Base-by-base conservation (phyloP, 92 coral and sea anemone species). In the Porites divaricata region DNA sequence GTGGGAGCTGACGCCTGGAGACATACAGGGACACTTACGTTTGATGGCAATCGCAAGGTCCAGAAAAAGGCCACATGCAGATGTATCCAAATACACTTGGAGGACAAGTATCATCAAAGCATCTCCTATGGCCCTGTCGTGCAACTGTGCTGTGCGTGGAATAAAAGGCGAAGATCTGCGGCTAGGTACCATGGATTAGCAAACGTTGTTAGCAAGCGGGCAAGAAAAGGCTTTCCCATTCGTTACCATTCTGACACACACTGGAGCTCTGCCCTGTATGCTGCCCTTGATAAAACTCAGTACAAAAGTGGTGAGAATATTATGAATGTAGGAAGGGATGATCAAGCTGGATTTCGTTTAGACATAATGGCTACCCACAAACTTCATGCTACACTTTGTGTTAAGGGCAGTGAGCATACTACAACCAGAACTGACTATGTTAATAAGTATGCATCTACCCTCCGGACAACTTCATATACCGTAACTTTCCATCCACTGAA, bases 1-100 rank as follows among this genome's bases (percentile, higher is more conserved):
- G 90, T 72, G 71, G 90, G 86, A 14, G 90, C 89, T 20, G 89
- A 86, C 54, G 72, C 85, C 54, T 86, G 90, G 90, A 74, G 80
- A 73, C 80, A 81, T 68, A 86, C 90, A 22, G 90, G 89, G n/a
- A 72, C 57, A 49, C 65, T 86, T 48, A 86, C 90, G 35, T 86
- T 86, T 62, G 80, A 86, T 72, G 90, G 81, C 8, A 86, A 86
- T 49, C 65, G 90, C 49, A 79, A 62, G 49, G 56, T 86, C n/a
- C 7, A 78, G 16, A 86, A 84, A 56, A 85, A 86, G 41, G 84
- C 66, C 50, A 86, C 89, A n/a, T 86, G 78, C 67, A 78, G 72
- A 52, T 67, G 84, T 54, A 86, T 86, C 69, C 70, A 86, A 57
- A 73, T 78, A 78, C 78, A 77, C 75, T 63, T 78, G 63, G 79